Evolutionary conservation across 1,140 invertebrate species (phyloP), one percentile per base, ranked within the genome.

Genomic region (Aleiodes sp.): DNA sequence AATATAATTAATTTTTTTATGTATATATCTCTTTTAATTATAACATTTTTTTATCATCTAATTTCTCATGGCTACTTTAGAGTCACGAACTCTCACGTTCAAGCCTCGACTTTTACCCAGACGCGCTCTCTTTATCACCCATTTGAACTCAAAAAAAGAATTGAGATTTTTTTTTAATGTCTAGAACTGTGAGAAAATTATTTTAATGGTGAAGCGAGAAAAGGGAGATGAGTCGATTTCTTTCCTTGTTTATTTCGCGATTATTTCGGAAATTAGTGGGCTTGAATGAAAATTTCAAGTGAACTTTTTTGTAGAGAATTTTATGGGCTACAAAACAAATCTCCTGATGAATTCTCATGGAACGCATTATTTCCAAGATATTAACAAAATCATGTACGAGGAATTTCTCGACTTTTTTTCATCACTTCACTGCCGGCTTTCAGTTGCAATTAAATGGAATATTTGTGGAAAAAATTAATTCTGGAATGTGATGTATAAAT

Each of bases 1-100:
- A 35, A 35, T 35, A 52, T 52, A 52, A 16, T 24, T 24, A 26
- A 9, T 52, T 52, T 21, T 52, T 52, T 52, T 52, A 52, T 52
- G 46, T 52, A 52, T 52, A 52, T 52, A 52, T 52, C 46, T 52
- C 46, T 52, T 52, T 52, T 52, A 52, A 52, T 52, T 52, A 21
- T 52, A 52, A 52, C 21, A 52, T 52, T 52, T 52, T n/a, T 52
- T 9, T 52, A 52, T 52, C 16, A 24, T 52, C 3, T 52, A 52
- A 52, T 52, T 24, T 52, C 46, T 24, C 46, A 52, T 52, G 46
- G 46, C 46, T 52, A 52, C n/a, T 52, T 52, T 52, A 52, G 26
- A 52, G 46, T 52, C 46, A 52, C 26, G 46, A 52, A 52, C 46
- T 21, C 21, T 24, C 6, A 43, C 21, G 46, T 52, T 24, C 26